phyloP scores from a whole-genome alignment of 2,113 vertebrate species.

The Daboia siamensis region DNA sequence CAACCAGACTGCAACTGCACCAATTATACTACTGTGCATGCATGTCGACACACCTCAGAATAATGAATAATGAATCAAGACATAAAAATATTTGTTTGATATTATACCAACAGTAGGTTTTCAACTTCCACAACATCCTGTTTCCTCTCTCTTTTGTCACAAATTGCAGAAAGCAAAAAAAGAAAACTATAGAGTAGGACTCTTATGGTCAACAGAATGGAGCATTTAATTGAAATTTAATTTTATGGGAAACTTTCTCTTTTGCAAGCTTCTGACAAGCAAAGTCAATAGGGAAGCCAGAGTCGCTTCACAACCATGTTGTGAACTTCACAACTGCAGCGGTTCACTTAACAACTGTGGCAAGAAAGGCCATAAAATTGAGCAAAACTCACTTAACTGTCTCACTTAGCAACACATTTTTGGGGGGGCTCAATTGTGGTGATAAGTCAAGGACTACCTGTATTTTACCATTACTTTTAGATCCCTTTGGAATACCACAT shows the following conservation, averaged over 20 bases:
- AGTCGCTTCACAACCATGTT: too few relatives aligned
- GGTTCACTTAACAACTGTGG: background rate
- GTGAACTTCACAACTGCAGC: too few relatives aligned
- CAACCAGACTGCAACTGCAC: background rate
- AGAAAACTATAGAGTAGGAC: background rate
- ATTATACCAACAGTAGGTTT: background rate
- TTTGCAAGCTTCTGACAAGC: too few relatives aligned
- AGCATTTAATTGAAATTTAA: background rate
- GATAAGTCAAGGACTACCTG: background rate
- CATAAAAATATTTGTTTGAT: background rate
- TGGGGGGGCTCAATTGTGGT: background rate
- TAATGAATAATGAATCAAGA: background rate
- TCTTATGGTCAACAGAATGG: background rate
- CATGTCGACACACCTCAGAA: background rate
- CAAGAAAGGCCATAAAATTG: background rate
- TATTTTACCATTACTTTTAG: background rate
- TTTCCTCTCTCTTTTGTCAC: background rate
- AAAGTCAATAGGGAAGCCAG: too few relatives aligned
- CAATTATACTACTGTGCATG: background rate
- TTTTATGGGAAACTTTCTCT: background rate
- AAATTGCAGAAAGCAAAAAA: background rate
- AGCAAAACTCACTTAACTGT: background rate
- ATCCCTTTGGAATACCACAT: background rate
- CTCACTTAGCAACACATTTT: background rate
- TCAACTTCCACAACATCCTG: background rate